Evolutionary conservation across 2,797 vertebrate genomes (phyloP), one percentile per base, ranked within the genome.

Genomic region (Gobio occitaniae): DNA sequence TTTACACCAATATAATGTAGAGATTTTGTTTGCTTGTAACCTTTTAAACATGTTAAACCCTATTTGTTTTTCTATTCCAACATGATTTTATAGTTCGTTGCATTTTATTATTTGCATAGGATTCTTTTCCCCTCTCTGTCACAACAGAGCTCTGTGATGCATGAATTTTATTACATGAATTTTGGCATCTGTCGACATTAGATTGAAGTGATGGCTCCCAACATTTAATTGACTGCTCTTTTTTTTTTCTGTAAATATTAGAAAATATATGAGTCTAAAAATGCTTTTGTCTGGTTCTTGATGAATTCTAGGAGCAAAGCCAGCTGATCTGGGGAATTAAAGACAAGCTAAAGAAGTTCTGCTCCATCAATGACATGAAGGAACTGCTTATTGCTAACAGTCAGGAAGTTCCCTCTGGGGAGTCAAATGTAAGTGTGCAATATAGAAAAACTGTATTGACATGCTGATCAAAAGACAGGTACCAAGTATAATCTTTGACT

Each of bases 251-350:
- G 41, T 63, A 63, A 63, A 38, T 32, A 5, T 41, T 52, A 38
- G 12, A 32, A 38, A 36, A n/a, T 63, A 9, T 47, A 19, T 59
- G n/a, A 11, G 52, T 25, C 41, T 80, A 9, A 32, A 19, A 61
- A 21, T 68, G 10, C 10, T 17, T 81, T 41, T 54, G 0, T 52
- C 0, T 74, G 17, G 48, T 54, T 1, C 52, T 48, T 77, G 4
- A 68, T 16, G 36, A 9, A 65, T 75, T 84, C 12, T 90, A 99
- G 98, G 96, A 94, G 84, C 98, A 99, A 90, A 98, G 96, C 1
- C 96, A 99, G 90, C 91, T 98, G 90, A 95, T 99, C 79, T 99
- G 98, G 98, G 95, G 94, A 83, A 95, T 99, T 90, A 99, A 99
- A 89, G 98, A 99, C 78, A 97, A 99, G 86, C 93, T 99, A 89